Evolutionary conservation across 2,888 invertebrate species (phyloP).

Genomic region (Perdita meconis): DNA sequence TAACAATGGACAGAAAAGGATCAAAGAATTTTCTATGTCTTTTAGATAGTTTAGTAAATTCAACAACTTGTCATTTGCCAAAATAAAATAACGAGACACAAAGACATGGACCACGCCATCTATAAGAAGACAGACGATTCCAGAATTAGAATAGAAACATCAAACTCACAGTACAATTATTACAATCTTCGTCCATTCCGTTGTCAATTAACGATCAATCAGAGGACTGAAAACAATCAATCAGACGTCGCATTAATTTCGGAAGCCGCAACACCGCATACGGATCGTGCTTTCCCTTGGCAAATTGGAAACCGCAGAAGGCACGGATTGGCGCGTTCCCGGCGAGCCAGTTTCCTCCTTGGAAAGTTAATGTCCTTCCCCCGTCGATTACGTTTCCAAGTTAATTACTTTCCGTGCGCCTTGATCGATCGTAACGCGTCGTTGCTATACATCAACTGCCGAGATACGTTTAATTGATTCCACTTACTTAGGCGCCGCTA

Average conservation of each 20-base stretch:
- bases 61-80: too few species aligned
- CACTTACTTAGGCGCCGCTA: constrained; percentile 39
- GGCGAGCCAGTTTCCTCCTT: constrained; percentile 27
- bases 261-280: constrained; percentile 15
- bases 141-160: too few species aligned
- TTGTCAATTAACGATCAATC: constrained; percentile 25
- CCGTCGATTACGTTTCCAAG: constrained; percentile 43
- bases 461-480: constrained; percentile 43
- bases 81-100: too few species aligned
- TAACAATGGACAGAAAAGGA: too few species aligned
- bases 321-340: constrained; percentile 43
- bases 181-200: background rate
- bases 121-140: too few species aligned
- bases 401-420: constrained; percentile 47
- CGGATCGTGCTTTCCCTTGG: constrained; percentile 6
- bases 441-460: constrained; percentile 14
- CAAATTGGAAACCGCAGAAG: constrained; percentile 60
- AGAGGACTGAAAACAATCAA: too few species aligned
- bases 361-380: constrained; percentile 47
- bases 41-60: too few species aligned
- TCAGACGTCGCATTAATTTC: constrained; percentile 29
- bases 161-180: too few species aligned
- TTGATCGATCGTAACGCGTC: constrained; percentile 22
- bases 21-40: too few species aligned
- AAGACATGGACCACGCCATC: too few species aligned